Evolutionary conservation across 2,888 invertebrate species (phyloP).

Genomic region (Oithona nana): DNA sequence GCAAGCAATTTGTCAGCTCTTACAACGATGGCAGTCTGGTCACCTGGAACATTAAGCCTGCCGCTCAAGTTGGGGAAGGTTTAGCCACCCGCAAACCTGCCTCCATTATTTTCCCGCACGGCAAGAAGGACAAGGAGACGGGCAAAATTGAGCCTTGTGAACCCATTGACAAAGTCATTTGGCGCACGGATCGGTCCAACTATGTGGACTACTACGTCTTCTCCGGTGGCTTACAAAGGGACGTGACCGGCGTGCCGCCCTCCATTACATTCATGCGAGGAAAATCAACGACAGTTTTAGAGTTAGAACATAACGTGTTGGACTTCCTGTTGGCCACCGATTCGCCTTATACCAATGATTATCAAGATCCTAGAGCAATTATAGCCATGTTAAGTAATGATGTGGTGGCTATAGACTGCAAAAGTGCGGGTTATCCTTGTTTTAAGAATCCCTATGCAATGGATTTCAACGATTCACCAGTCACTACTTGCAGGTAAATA

Average conservation of each 20-base stretch:
- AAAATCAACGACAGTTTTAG: slow-evolving; percentile 86
- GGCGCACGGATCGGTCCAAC: slow-evolving; percentile 38
- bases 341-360: slow-evolving; percentile 80
- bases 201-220: slow-evolving; percentile 86
- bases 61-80: slow-evolving; percentile 30
- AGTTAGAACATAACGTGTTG: slow-evolving; percentile 96
- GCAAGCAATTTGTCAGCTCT: slow-evolving; percentile 78
- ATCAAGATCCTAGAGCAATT: slow-evolving; percentile 93
- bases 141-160: slow-evolving; percentile 83
- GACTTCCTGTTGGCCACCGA: slow-evolving; percentile 92
- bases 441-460: slow-evolving; percentile 99
- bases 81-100: slow-evolving; percentile 35
- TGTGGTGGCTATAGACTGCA: slow-evolving; percentile 90
- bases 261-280: slow-evolving; percentile 90
- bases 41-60: slow-evolving; percentile 66
- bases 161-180: slow-evolving; percentile 83
- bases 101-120: slow-evolving; percentile 72
- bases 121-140: slow-evolving; percentile 57
- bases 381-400: slow-evolving; percentile 93
- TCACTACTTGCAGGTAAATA: slow-evolving; percentile 89
- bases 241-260: slow-evolving; percentile 69
- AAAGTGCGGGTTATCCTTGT: slow-evolving; percentile 86
- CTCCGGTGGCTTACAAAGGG: slow-evolving; percentile 83
- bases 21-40: slow-evolving; percentile 89
- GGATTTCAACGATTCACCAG: slow-evolving; percentile 97